phyloP scores from a whole-genome alignment of 2,113 vertebrate genomes.

The Erythrolamprus reginae region DNA sequence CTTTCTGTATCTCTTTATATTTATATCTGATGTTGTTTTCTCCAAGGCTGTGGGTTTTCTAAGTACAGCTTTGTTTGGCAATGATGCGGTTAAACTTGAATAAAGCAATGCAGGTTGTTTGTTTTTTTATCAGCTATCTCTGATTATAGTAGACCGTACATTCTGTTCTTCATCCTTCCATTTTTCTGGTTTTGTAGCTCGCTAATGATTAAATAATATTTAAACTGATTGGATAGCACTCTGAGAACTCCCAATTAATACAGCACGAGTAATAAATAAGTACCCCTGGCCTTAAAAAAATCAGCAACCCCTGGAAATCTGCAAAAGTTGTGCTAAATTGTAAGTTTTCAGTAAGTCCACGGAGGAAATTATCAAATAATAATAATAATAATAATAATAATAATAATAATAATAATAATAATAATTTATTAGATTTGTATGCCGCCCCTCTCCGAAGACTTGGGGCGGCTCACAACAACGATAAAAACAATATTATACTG shows the following conservation, averaged over 20 bases:
- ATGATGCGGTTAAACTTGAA: not conserved
- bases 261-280: not conserved
- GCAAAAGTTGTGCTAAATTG: not conserved
- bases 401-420: no score
- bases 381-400: no score
- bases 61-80: not conserved
- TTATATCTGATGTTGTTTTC: constrained; percentile 4
- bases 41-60: not conserved
- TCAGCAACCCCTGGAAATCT: no score
- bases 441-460: no score
- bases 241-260: not conserved
- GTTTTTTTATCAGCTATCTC: not conserved
- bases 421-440: no score
- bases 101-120: not conserved
- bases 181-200: not conserved
- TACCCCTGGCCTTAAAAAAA: not conserved
- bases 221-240: not conserved
- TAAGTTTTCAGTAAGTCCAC: not conserved
- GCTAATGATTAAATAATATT: not conserved
- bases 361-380: not conserved
- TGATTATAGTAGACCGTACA: not conserved
- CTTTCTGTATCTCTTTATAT: not conserved
- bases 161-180: not conserved
- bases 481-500: no score
- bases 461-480: no score